Conservation (phyloP, 2,888 invertebrate genomes). For the Boloria selene region DNA sequence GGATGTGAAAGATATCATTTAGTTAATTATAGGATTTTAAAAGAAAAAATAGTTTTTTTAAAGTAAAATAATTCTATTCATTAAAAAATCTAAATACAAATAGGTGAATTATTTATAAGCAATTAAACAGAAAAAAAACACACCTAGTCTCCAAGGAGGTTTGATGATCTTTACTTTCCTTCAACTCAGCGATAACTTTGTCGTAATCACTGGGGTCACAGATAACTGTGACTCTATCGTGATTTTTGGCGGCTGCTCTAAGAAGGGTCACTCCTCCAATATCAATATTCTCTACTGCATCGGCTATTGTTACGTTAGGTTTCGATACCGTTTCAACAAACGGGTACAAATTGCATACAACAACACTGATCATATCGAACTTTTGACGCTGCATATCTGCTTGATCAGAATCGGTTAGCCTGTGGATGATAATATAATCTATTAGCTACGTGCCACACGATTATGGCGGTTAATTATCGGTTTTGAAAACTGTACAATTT, state of each 20-base stretch:
- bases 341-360: conserved; percentile 98
- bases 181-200: conserved; percentile 88
- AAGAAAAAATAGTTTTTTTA: too few relatives aligned
- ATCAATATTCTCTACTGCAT: conserved; percentile 98
- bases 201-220: conserved; percentile 96
- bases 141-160: conserved; percentile 88
- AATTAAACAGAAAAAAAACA: conserved; percentile 19
- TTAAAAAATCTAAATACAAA: too few relatives aligned
- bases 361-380: conserved; percentile 91
- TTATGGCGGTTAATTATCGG: neutral
- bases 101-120: neutral
- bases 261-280: conserved; percentile 98
- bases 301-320: conserved; percentile 89
- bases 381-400: conserved; percentile 91
- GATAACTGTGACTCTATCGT: conserved; percentile 95
- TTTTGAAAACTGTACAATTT: neutral
- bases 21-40: too few relatives aligned
- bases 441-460: neutral
- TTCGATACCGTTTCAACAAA: conserved; percentile 94
- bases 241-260: conserved; percentile 98
- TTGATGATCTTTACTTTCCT: conserved; percentile 83
- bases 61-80: too few relatives aligned
- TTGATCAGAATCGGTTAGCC: conserved; percentile 88
- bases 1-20: too few relatives aligned
- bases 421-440: conserved; percentile 45